Evolutionary conservation across 2,888 invertebrate genomes (phyloP), one percentile per base, ranked within the genome.

Genomic region (Eilema griseolum): DNA sequence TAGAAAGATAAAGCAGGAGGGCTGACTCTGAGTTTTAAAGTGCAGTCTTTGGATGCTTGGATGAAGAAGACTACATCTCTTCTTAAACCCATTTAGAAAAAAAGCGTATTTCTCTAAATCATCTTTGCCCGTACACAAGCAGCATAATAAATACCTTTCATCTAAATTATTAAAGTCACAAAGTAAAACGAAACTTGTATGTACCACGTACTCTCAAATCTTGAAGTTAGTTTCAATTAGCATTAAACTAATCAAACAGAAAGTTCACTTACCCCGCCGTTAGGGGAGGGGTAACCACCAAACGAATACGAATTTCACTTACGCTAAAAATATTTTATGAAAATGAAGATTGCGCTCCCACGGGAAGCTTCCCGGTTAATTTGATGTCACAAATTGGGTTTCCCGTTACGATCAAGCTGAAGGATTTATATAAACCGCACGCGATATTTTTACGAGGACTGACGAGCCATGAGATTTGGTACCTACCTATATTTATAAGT

Each of bases 361-460:
- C 69, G 77, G 78, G 80, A 73, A 78, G 66, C 52, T 71, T 72
- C 75, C 73, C 75, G 72, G 75, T 79, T 83, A 85, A 84, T 83
- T 83, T 84, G 82, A 84, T 85, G 85, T 84, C 82, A 75, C 85
- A 85, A 84, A 84, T 84, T 84, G 85, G 84, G 78, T 79, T 79
- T 82, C 85, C 82, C 79, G 79, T 84, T 85, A 78, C 80, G 83
- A 73, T 75, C 74, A 76, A 67, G 80, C 70, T 78, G 77, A 76
- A 85, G 81, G 84, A 85, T 82, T 84, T 84, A 85, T 84, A 70
- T 78, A 73, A 76, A 75, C 73, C 72, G 71, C 80, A 81, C 78
- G 78, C 80, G 79, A 84, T 85, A 78, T 78, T 79, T 83, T 83
- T 75, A 79, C 78, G 70, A 75, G 70, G 72, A 78, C 63, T 74